Evolutionary conservation across 1,140 invertebrate genomes (phyloP).

Genomic region (Drosophila bocki): DNA sequence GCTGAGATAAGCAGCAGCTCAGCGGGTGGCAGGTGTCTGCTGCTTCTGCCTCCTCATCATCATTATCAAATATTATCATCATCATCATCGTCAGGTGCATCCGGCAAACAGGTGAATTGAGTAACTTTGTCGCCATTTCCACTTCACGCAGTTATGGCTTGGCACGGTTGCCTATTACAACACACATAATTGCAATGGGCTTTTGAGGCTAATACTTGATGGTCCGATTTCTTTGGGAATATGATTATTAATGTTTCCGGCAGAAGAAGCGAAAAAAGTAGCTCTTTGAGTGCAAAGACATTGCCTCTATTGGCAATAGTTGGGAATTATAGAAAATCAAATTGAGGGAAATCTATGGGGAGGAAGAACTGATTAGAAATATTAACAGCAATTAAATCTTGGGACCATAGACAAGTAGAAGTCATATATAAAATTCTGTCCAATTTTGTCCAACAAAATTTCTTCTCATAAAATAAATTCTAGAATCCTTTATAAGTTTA

Average conservation of each 20-base stretch:
- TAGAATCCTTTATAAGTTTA: too few relatives aligned
- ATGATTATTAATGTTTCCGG: conserved; percentile 3
- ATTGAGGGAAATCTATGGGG: neutral
- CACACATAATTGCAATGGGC: conserved; percentile 25
- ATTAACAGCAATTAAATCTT: neutral
- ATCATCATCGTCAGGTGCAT: conserved; percentile 30
- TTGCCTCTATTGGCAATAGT: neutral
- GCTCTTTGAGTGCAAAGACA: neutral
- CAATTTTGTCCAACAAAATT: too few relatives aligned
- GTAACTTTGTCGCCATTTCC: conserved; percentile 33
- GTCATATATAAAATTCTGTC: too few relatives aligned
- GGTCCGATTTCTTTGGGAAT: conserved; percentile 1
- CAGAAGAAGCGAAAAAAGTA: neutral
- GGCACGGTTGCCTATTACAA: conserved; percentile 12
- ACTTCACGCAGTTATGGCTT: conserved; percentile 13
- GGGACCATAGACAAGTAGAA: too few relatives aligned
- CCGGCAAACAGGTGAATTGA: conserved; percentile 33
- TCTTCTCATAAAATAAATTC: too few relatives aligned
- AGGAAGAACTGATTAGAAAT: neutral
- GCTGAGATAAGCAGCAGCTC: conserved; percentile 23
- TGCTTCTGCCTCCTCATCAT: neutral
- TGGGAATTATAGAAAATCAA: neutral
- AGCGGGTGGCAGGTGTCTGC: conserved; percentile 6
- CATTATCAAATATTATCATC: neutral
- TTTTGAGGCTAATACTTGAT: neutral